Percentiles rank a stretch among this genome's conserved stretches.
phyloP scores from a whole-genome alignment of 1,140 invertebrate species.

The Stegodyphus dumicola region DNA sequence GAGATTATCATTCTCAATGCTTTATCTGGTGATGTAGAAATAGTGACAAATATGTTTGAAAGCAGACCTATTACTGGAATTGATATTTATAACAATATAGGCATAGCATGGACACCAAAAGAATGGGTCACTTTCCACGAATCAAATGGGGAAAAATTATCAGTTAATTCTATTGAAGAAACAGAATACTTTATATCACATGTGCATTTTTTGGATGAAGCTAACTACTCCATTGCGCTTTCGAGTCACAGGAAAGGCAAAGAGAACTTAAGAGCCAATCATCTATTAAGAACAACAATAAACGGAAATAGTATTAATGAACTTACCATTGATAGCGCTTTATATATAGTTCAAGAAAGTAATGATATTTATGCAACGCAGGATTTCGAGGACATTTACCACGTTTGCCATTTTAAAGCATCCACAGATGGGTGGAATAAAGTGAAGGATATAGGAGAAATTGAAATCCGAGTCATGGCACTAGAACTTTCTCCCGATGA shows the following conservation, averaged over 20 bases:
- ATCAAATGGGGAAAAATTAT: conserved; percentile 62
- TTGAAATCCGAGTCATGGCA: conserved; percentile 7
- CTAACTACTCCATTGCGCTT: conserved; percentile 25
- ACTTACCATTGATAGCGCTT: conserved; percentile 25
- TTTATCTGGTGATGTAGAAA: conserved; percentile 57
- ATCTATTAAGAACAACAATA: conserved; percentile 10
- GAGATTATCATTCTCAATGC: conserved; percentile 58
- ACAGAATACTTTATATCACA: conserved; percentile 35
- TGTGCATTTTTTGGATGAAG: conserved; percentile 14
- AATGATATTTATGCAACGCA: conserved; percentile 12
- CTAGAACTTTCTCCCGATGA: conserved; percentile 20
- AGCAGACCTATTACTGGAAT: conserved; percentile 37
- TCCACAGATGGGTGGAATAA: conserved; percentile 39
- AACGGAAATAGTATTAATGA: conserved; percentile 9
- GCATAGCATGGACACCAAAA: conserved; percentile 49
- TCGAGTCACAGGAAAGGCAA: conserved; percentile 29
- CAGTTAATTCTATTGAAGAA: conserved; percentile 4
- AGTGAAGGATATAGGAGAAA: not conserved
- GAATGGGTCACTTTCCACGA: conserved; percentile 60
- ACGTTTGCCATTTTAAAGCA: conserved; percentile 12
- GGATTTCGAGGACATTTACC: conserved; percentile 4
- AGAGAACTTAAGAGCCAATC: conserved; percentile 44
- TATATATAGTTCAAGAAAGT: not conserved
- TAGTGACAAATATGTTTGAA: conserved; percentile 19
- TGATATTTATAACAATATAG: conserved; percentile 17